Evolutionary conservation across 2,113 vertebrate species (phyloP).

Genomic region (Lycaon pictus): DNA sequence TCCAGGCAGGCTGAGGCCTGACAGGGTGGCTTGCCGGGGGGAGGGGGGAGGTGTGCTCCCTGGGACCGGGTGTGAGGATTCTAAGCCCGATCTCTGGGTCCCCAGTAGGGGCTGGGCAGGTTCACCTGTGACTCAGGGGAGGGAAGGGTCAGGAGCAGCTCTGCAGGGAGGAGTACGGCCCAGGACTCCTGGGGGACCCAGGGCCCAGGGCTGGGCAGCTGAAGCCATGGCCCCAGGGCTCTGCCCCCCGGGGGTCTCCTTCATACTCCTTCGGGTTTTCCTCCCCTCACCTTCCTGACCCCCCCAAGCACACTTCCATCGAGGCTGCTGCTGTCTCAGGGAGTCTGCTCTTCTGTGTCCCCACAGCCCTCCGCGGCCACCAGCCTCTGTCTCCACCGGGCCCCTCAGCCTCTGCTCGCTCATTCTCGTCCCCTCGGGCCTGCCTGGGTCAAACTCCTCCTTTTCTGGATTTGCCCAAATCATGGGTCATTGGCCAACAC

Average conservation of each 20-base stretch:
- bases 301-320: neutral
- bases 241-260: neutral
- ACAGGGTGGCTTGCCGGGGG: no score
- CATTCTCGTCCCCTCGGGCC: neutral
- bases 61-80: neutral
- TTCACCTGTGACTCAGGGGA: accelerated
- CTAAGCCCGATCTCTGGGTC: neutral
- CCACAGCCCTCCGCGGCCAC: no score
- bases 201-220: neutral
- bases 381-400: neutral
- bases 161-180: no score
- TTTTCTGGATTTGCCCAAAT: neutral
- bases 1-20: neutral
- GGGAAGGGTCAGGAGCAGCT: neutral
- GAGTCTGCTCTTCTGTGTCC: neutral
- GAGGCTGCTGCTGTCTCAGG: no score
- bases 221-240: neutral
- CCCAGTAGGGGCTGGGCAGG: neutral
- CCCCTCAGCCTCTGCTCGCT: neutral
- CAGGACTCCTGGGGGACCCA: neutral
- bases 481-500: accelerated
- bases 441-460: neutral
- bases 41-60: neutral
- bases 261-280: neutral
- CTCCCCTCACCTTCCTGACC: neutral